phyloP scores from a whole-genome alignment of 92 coral and sea anemone genomes.

The Heteractis magnifica region DNA sequence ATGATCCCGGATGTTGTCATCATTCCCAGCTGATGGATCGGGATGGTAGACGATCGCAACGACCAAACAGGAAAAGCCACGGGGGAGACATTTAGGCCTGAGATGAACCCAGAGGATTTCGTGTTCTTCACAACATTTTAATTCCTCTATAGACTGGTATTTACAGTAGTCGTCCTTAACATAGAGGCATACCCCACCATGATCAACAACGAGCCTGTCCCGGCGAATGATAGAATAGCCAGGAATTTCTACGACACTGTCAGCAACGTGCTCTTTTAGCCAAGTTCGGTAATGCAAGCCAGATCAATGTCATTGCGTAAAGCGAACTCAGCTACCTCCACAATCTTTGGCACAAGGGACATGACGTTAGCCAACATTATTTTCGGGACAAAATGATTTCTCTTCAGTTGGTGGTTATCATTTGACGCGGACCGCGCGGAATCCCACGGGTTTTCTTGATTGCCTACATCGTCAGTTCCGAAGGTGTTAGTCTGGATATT shows the following conservation, averaged over 20 bases:
- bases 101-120: constrained; percentile 41
- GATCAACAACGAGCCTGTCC: constrained; percentile 37
- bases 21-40: too few species aligned
- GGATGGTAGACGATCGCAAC: constrained; percentile 8
- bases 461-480: not conserved
- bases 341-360: constrained; percentile 40
- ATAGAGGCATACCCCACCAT: constrained; percentile 45
- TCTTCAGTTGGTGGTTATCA: too few species aligned
- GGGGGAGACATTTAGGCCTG: constrained; percentile 42
- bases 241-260: constrained; percentile 34
- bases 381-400: constrained; percentile 15
- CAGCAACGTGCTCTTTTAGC: constrained; percentile 39
- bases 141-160: not conserved
- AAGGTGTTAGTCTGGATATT: not conserved
- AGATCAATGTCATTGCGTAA: constrained; percentile 36
- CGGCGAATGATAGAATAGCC: constrained; percentile 36
- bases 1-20: too few species aligned
- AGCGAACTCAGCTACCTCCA: constrained; percentile 39
- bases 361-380: constrained; percentile 26
- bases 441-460: not conserved
- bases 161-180: not conserved
- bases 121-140: not conserved
- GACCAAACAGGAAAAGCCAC: constrained; percentile 19
- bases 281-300: constrained; percentile 51
- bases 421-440: not conserved